phyloP scores from a whole-genome alignment of 2,113 vertebrate genomes.

The Isurus oxyrinchus region DNA sequence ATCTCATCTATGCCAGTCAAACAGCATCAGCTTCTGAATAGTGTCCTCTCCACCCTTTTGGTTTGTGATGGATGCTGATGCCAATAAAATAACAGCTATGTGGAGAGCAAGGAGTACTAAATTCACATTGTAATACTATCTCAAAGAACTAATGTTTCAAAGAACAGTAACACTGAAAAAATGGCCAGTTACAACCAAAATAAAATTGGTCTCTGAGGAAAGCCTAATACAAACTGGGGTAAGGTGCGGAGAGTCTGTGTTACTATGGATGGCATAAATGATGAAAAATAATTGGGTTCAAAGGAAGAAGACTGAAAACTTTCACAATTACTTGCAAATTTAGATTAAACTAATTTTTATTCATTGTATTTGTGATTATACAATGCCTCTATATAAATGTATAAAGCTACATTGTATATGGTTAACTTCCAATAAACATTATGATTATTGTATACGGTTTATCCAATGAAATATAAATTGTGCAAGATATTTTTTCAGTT shows the following conservation, averaged over 20 bases:
- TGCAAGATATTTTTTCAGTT: conserved; percentile 37
- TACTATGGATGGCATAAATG: background rate
- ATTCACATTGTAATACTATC: background rate
- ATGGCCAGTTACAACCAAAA: background rate
- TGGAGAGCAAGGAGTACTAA: background rate
- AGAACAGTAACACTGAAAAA: background rate
- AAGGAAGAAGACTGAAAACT: background rate
- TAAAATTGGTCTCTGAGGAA: background rate
- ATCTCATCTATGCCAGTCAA: background rate
- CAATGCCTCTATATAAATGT: background rate
- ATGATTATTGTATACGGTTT: background rate
- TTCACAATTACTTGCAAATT: background rate
- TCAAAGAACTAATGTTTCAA: background rate
- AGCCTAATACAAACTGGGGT: background rate
- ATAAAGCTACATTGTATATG: background rate
- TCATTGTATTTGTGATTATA: background rate
- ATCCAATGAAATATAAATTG: background rate
- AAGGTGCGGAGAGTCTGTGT: background rate
- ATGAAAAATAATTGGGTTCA: background rate
- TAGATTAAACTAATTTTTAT: background rate
- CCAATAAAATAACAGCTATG: background rate
- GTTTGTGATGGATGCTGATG: background rate
- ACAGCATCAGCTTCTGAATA: background rate
- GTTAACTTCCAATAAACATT: background rate
- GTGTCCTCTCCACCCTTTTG: background rate